Evolutionary conservation across 2,888 invertebrate genomes (phyloP).

Genomic region (Trachelus tabidus): DNA sequence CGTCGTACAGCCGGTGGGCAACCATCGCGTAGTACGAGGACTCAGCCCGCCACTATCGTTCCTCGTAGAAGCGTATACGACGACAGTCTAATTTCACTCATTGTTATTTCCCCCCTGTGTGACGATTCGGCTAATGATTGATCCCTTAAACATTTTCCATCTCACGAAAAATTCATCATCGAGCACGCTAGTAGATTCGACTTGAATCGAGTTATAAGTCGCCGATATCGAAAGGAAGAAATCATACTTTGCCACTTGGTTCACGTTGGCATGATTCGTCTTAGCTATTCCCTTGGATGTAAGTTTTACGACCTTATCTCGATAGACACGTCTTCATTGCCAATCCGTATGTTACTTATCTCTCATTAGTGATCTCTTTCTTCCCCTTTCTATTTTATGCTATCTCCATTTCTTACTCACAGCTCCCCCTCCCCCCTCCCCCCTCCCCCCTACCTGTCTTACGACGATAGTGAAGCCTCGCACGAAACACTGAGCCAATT

Average conservation of each 20-base stretch:
- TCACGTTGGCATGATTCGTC: slow-evolving; percentile 29
- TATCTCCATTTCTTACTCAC: background rate
- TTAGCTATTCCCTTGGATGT: slow-evolving; percentile 29
- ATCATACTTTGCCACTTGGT: slow-evolving; percentile 13
- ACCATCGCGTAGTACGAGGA: background rate
- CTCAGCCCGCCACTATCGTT: background rate
- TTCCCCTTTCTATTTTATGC: background rate
- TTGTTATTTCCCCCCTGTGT: background rate
- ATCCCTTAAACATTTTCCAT: background rate
- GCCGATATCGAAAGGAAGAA: background rate
- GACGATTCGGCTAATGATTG: background rate
- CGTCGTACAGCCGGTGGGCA: background rate
- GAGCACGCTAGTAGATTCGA: background rate
- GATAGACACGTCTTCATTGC: background rate
- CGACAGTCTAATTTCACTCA: background rate
- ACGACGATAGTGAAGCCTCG: background rate
- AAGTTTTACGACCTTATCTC: background rate
- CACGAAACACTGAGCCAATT: background rate
- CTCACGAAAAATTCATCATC: background rate
- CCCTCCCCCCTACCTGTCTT: background rate
- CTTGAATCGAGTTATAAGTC: background rate
- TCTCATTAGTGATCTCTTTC: background rate
- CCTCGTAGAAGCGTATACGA: background rate
- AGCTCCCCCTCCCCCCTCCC: no score
- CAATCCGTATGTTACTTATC: background rate